Base-by-base conservation (phyloP, 2,888 invertebrate species). In the Strigamia transsilvanica region DNA sequence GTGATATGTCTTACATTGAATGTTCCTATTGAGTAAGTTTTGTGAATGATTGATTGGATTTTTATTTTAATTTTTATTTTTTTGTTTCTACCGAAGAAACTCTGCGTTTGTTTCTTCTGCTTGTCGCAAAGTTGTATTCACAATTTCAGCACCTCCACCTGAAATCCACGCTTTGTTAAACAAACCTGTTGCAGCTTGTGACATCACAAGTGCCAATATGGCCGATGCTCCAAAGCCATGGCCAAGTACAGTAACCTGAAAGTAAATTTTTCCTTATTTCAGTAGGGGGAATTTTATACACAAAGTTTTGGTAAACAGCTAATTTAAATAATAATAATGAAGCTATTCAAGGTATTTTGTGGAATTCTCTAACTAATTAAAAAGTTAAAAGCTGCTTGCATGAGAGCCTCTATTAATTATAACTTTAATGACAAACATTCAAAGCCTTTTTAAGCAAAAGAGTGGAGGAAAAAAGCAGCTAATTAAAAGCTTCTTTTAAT, bases 81-180 rank as follows among this genome's bases (percentile, higher is more conserved):
- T 56, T 56, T n/a, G n/a, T 18, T 51, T 12, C n/a, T 80, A 80
- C 80, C 15, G 13, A 32, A 80, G 56, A 80, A 80, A 80, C 9
- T 80, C 21, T 9, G 2, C 15, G n/a, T 80, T 80, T 3, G 51
- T 23, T 18, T 46, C 51, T 51, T 80, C 80, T 23, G 46, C 80
- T 21, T 51, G 32, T 23, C 9, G 9, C 51, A 80, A 56, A 23
- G 27, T 46, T 51, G 12, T 21, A 80, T 80, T 80, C 18, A 51
- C 15, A 32, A 80, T 42, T 21, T 80, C 80, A 18, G 80, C 32
- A 27, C 42, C 13, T 9, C 80, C 80, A 80, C 82, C 83, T 12
- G 83, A 83, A 13, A 84, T 61, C 84, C 84, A 84, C 79, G 83
- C 83, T 41, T 83, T 83, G 38, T 46, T 82, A 80, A 84, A 84